These are phyloP conservation scores for Salvelinus alpinus DNA, from an alignment of 2,113 vertebrate genomes.

Conservation along the genomic window DNA sequence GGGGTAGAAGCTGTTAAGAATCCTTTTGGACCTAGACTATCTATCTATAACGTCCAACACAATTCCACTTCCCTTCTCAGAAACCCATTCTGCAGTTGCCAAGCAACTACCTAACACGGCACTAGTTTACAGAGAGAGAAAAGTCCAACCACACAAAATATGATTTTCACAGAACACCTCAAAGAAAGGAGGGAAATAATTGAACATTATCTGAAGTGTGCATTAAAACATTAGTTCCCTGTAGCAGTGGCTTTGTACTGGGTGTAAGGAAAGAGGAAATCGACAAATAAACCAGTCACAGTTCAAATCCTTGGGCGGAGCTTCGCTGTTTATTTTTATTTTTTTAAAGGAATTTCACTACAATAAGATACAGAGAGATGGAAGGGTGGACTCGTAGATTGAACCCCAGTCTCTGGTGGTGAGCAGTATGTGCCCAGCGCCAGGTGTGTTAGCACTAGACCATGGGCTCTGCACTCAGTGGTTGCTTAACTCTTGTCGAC, in stretches of 20 bases:
- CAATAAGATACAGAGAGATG: no score
- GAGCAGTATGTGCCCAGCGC: no score
- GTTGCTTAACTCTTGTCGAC: no score
- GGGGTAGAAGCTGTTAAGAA: no score
- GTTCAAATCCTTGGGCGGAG: neutral
- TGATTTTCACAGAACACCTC: conserved; percentile 21
- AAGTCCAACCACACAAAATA: conserved; percentile 16
- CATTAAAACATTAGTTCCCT: conserved; percentile 12
- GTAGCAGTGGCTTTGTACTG: neutral
- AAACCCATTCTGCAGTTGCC: conserved; percentile 44
- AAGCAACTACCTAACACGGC: conserved; percentile 54
- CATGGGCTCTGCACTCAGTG: no score
- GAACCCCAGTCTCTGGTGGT: no score
- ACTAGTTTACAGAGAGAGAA: conserved; percentile 16
- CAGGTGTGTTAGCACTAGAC: no score
- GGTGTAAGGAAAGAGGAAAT: conserved; percentile 26
- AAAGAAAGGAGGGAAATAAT: conserved; percentile 17
- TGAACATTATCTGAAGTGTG: conserved; percentile 20
- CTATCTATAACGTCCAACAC: neutral
- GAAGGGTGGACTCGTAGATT: no score
- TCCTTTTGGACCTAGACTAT: no score
- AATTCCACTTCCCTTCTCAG: neutral
- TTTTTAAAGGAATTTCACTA: no score
- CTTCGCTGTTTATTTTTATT: neutral
- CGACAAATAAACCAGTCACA: neutral